Evolutionary conservation across 2,113 vertebrate genomes (phyloP), one percentile per base, ranked within the genome.

Genomic region (Nycticryphes semicollaris): DNA sequence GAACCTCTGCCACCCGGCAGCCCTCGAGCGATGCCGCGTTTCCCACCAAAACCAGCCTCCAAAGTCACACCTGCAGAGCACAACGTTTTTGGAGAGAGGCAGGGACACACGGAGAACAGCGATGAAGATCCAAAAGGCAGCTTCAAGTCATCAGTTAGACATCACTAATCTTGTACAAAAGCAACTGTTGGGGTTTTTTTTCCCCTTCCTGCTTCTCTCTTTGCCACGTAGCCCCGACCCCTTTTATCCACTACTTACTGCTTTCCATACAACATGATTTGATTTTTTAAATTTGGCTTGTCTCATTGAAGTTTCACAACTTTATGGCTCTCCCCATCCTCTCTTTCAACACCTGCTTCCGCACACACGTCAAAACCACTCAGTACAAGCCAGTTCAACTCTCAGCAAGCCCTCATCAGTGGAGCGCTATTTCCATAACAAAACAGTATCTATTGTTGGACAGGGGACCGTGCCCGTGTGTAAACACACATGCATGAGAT

Each of bases 351-450:
- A 87, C 76, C 62, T 74, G 59, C 25, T 0, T 79, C 25, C 72
- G 25, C 24, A 56, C 62, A 88, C 53, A 87, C 56, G 90, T 91
- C 87, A 91, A 82, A 77, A 95, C 35, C 35, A 72, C 47, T 97
- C 83, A 87, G 33, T 4, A 53, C 69, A 77, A 93, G 54, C 3
- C 41, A 91, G 89, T 51, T 70, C 43, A 80, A 5, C 66, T 82
- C 70, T 69, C 87, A 94, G 90, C 50, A 91, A 94, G 87, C 39
- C 57, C 57, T 35, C 27, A 48, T 43, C 66, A 75, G 84, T 95
- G 83, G 64, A 76, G 48, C 37, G 11, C 83, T 79, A 95, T 84
- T 96, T 87, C 90, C 57, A 90, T 93, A 70, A 94, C 84, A 88
- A 90, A 96, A 83, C 84, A 47, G 12, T 31, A 78, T 37, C 88